Evolutionary conservation across 2,113 vertebrate genomes (phyloP).

Genomic region (Solea senegalensis): DNA sequence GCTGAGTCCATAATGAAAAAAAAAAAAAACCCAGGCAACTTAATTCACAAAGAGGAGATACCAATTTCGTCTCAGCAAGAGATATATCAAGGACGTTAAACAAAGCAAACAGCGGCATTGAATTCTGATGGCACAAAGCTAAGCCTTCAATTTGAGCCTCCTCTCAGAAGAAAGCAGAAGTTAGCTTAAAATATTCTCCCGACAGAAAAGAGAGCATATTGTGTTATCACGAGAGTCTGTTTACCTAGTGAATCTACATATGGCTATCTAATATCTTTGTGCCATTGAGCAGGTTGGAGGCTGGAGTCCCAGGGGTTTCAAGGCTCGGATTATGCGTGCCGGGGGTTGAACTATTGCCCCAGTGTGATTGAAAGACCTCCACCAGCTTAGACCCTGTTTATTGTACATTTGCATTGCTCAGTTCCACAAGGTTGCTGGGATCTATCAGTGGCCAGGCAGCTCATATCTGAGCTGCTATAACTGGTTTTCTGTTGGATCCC

Average conservation of each 20-base stretch:
- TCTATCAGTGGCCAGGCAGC: constrained; percentile 70
- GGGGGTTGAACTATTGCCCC: constrained; percentile 84
- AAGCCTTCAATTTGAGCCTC: constrained; percentile 78
- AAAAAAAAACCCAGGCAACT: constrained; percentile 71
- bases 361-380: constrained; percentile 83
- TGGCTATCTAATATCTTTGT: constrained; percentile 84
- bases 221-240: constrained; percentile 78
- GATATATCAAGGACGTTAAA: constrained; percentile 79
- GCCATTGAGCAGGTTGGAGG: constrained; percentile 75
- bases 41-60: constrained; percentile 76
- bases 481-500: constrained; percentile 58
- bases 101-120: constrained; percentile 79
- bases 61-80: constrained; percentile 76
- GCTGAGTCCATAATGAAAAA: constrained; percentile 65
- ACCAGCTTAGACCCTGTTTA: constrained; percentile 81
- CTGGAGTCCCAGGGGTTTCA: constrained; percentile 73
- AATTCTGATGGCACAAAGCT: constrained; percentile 71
- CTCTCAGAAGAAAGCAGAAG: constrained; percentile 64
- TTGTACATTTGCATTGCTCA: constrained; percentile 84
- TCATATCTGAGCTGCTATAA: constrained; percentile 70
- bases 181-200: constrained; percentile 76
- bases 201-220: constrained; percentile 67
- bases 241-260: constrained; percentile 84
- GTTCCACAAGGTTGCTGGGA: constrained; percentile 70
- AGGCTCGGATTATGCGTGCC: constrained; percentile 81